Conservation (phyloP, 2,888 invertebrate species). For the Caradrina clavipalpis region DNA sequence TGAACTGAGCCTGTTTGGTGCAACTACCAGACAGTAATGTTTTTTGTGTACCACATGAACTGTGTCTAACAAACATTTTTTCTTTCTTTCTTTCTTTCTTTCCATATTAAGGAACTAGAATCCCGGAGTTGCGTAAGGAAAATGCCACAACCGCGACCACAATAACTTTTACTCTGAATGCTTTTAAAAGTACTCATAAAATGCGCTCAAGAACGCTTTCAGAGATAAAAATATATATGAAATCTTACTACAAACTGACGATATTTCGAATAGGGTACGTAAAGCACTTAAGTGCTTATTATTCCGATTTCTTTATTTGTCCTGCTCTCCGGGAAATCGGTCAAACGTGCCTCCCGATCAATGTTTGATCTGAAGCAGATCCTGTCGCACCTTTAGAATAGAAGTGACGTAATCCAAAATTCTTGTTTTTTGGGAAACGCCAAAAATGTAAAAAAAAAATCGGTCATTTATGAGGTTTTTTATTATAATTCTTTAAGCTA, state of each 20-base stretch:
- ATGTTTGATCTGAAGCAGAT: constrained; percentile 10
- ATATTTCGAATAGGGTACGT: constrained; percentile 2
- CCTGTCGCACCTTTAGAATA: too few relatives aligned
- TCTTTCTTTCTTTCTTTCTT: too few relatives aligned
- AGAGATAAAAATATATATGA: constrained; percentile 25
- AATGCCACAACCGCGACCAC: not conserved
- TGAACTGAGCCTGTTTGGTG: too few relatives aligned
- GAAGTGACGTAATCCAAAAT: too few relatives aligned
- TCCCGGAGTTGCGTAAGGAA: not conserved
- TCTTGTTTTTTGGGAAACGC: too few relatives aligned
- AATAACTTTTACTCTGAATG: constrained; percentile 8
- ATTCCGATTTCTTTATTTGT: constrained; percentile 26
- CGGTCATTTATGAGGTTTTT: too few relatives aligned
- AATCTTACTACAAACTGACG: constrained; percentile 18
- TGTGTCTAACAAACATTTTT: too few relatives aligned
- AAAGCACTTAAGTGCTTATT: constrained; percentile 14
- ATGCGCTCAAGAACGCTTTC: constrained; percentile 18
- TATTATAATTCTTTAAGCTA: too few relatives aligned
- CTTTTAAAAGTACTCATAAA: constrained; percentile 35
- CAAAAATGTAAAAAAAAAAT: too few relatives aligned
- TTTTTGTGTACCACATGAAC: too few relatives aligned
- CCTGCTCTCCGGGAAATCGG: constrained; percentile 20
- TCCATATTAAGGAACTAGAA: not conserved
- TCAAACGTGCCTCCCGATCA: constrained; percentile 36
- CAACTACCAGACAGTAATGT: too few relatives aligned